Conservation (phyloP, 2,797 vertebrate genomes). For the Oceanodroma leucorhoa region DNA sequence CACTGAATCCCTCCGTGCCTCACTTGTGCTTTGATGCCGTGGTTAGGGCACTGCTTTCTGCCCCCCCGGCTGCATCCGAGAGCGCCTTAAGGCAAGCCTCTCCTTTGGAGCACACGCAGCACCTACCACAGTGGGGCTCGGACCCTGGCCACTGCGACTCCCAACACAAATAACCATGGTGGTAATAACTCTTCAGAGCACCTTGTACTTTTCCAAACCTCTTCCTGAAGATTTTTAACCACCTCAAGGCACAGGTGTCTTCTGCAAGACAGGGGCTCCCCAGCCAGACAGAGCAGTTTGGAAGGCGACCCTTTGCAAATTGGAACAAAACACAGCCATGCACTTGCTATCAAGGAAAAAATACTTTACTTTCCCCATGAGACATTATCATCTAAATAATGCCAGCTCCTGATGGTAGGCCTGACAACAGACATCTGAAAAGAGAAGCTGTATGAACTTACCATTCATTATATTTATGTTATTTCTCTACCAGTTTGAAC, state of each 20-base stretch:
- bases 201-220: background rate
- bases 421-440: background rate
- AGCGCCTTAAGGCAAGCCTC: background rate
- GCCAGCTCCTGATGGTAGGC: background rate
- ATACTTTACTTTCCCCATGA: constrained; percentile 3
- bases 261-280: background rate
- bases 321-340: background rate
- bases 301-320: background rate
- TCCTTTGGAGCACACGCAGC: background rate
- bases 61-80: background rate
- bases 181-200: background rate
- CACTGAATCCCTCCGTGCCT: background rate
- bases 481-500: background rate
- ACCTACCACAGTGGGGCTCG: background rate
- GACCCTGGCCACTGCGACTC: background rate
- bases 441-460: background rate
- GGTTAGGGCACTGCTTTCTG: background rate
- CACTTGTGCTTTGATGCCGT: background rate
- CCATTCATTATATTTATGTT: background rate
- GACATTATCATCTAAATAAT: background rate
- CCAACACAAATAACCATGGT: background rate
- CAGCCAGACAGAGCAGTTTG: background rate
- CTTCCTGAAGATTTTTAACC: background rate
- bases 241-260: background rate
- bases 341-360: background rate